Base-by-base conservation (phyloP, 2,888 invertebrate genomes). In the Temnothorax rugatulus region DNA sequence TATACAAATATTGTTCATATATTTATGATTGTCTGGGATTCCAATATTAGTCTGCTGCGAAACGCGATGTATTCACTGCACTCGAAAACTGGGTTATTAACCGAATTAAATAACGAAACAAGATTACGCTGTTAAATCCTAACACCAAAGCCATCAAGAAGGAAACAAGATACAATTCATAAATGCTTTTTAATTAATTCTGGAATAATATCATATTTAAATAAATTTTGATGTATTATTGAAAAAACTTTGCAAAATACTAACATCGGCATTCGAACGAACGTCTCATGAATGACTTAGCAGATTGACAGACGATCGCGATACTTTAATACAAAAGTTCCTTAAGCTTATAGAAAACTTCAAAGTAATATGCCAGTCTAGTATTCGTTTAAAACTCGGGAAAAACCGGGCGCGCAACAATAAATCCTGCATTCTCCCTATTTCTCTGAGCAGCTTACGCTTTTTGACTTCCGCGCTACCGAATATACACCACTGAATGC, bases 371-470 rank as follows among this genome's bases (percentile, higher is more conserved):
- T 34, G 64, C 41, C 66, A 29, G 73, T 81, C 82, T 25, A 66
- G 84, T 82, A 83, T 84, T 89, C 82, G 64, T 83, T 84, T 86
- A 84, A 84, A 84, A 77, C 86, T 83, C 18, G 63, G 41, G 76
- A 85, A 90, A 87, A 89, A 75, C 63, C 82, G 63, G 57, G 57
- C 57, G 47, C 52, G 77, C 50, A 82, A 85, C 85, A 88, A 89
- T 90, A 90, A 90, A 90, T 86, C 83, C 25, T 74, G 73, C 63
- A 77, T 77, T 74, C 86, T 83, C 77, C 57, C 82, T 85, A 82
- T 84, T 83, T 77, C 81, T 82, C 83, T 84, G 84, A 83, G 88
- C 88, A 88, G 89, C 87, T 88, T 88, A 89, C 86, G 87, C 88
- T 90, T 81, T 81, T 91, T 89, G 87, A 88, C 85, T 88, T 88